Conservation (phyloP, 2,888 invertebrate species). For the Galerucella calmariensis region DNA sequence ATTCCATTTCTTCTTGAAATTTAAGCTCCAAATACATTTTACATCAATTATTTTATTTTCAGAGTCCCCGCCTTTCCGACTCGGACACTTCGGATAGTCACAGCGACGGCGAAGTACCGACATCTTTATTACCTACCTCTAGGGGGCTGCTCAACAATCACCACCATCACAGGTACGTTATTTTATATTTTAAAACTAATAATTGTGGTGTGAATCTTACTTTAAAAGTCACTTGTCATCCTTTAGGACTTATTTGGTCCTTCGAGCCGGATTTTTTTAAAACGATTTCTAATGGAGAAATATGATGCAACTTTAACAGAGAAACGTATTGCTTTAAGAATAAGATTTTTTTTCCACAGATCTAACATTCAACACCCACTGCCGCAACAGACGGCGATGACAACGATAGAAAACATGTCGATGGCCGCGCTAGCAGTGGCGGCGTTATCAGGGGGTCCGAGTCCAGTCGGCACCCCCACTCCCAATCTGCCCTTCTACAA, state of each 20-base stretch:
- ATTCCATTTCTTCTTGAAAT: too few relatives aligned
- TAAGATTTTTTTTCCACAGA: constrained; percentile 23
- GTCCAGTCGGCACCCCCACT: constrained; percentile 51
- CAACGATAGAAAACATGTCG: constrained; percentile 70
- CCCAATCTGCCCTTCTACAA: constrained; percentile 60
- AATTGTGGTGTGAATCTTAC: too few relatives aligned
- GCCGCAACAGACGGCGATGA: constrained; percentile 65
- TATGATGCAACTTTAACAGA: too few relatives aligned
- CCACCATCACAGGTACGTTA: constrained; percentile 56
- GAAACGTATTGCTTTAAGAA: too few relatives aligned
- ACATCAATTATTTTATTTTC: constrained; percentile 50
- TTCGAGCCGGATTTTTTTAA: too few relatives aligned
- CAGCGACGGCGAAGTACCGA: constrained; percentile 67
- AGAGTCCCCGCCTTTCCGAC: constrained; percentile 77
- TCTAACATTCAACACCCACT: constrained; percentile 46
- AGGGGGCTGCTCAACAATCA: constrained; percentile 56
- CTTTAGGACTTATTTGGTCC: too few relatives aligned
- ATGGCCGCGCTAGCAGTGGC: constrained; percentile 77
- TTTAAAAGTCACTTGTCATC: too few relatives aligned
- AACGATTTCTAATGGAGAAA: too few relatives aligned
- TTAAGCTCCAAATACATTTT: too few relatives aligned
- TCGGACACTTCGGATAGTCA: constrained; percentile 74
- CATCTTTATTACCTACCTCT: constrained; percentile 63
- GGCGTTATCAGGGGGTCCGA: constrained; percentile 69
- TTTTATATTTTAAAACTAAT: neutral